A percentile compares a stretch with the other conserved stretches of the same genome.
These are phyloP conservation scores for Bellardia bayeri DNA, from an alignment of 2,888 invertebrate genomes.

Conservation along the genomic window DNA sequence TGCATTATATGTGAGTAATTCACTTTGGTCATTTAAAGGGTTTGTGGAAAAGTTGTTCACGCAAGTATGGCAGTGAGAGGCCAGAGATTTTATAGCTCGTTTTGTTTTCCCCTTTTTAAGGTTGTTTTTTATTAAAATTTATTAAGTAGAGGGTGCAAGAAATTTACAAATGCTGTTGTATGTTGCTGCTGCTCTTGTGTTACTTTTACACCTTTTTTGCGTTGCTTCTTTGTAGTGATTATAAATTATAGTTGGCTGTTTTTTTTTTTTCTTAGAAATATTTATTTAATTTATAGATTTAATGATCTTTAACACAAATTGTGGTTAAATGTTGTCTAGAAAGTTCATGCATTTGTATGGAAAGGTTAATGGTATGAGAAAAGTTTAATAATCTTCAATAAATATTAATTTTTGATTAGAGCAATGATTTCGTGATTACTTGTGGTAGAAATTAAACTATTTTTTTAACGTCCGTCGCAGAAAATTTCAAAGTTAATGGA, in stretches of 20 bases:
- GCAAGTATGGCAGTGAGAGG: neutral
- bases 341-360: conserved; percentile 34
- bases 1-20: conserved; percentile 32
- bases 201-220: conserved; percentile 26
- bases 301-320: conserved; percentile 59
- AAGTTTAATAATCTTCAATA: conserved; percentile 27
- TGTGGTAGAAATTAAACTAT: neutral
- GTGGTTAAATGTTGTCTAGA: conserved; percentile 39
- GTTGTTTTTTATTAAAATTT: neutral
- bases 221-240: conserved; percentile 52
- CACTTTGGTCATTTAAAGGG: conserved; percentile 38
- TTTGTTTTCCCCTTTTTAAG: neutral
- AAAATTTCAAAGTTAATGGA: too few relatives aligned
- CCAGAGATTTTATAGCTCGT: neutral
- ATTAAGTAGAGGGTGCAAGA: conserved; percentile 57
- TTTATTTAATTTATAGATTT: conserved; percentile 68
- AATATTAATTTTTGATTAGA: neutral
- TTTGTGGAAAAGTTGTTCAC: too few relatives aligned
- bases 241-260: conserved; percentile 59
- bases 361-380: conserved; percentile 55
- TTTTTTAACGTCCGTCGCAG: too few relatives aligned
- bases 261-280: conserved; percentile 25
- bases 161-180: conserved; percentile 36
- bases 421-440: neutral
- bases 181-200: conserved; percentile 52